Percentiles rank a stretch among this genome's conserved stretches.
phyloP scores from a whole-genome alignment of 2,797 vertebrate genomes.

The Helicolenus hilgendorfi region DNA sequence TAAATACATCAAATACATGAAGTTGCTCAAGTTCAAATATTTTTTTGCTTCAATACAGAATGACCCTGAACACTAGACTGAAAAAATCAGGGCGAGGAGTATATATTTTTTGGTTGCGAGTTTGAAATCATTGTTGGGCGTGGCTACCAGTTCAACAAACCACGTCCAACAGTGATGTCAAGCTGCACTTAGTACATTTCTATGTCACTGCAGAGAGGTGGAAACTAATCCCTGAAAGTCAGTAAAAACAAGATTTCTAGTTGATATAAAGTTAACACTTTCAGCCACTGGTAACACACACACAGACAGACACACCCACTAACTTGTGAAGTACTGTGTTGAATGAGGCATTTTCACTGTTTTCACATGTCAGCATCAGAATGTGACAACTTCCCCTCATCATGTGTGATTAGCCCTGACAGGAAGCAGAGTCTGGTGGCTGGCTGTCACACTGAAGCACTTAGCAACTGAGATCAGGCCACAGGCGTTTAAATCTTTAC shows the following conservation, averaged over 20 bases:
- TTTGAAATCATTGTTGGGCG: too few species aligned
- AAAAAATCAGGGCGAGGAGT: not conserved
- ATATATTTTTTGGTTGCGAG: not conserved
- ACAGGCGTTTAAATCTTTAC: not conserved
- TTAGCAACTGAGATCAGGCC: slow-evolving; percentile 2
- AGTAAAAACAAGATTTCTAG: not conserved
- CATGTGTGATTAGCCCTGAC: slow-evolving; percentile 43
- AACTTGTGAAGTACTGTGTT: not conserved
- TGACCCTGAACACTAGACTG: not conserved
- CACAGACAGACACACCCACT: too few species aligned
- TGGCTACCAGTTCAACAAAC: not conserved
- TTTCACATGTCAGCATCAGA: slow-evolving; percentile 29
- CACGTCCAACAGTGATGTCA: not conserved
- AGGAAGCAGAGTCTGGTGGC: slow-evolving; percentile 42
- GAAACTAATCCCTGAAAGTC: not conserved
- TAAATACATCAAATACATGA: not conserved
- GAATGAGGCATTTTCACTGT: not conserved
- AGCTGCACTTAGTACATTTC: not conserved
- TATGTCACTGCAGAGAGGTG: not conserved
- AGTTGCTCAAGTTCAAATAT: not conserved
- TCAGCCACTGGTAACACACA: not conserved
- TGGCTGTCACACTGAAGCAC: slow-evolving; percentile 31
- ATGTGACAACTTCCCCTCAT: slow-evolving; percentile 34
- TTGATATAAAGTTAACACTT: not conserved
- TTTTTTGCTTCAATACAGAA: not conserved